Conservation (phyloP, 2,113 vertebrate genomes). For the Cynoglossus semilaevis region DNA sequence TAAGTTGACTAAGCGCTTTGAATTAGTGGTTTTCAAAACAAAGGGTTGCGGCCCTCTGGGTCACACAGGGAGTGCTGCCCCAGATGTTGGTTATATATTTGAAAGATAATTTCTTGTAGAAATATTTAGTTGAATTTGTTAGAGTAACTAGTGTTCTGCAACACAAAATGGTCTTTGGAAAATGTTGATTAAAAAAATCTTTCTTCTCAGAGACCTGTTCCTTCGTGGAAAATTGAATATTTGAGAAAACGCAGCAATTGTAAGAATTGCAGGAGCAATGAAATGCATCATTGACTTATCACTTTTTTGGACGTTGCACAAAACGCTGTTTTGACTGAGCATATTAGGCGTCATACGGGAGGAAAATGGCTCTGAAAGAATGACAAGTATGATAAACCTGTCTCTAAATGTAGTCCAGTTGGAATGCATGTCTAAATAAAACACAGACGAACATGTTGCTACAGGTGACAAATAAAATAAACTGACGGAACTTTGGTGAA, state of each 20-base stretch:
- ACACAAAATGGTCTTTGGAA: no score
- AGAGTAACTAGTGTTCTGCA: no score
- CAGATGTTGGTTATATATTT: no score
- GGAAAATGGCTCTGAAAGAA: constrained; percentile 61
- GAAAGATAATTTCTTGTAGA: no score
- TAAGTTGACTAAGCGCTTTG: not conserved
- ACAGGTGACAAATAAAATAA: constrained; percentile 74
- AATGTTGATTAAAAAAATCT: no score
- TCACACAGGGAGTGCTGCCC: no score
- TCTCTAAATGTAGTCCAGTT: constrained; percentile 60
- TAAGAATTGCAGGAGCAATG: constrained; percentile 32
- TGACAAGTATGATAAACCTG: constrained; percentile 69
- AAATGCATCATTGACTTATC: constrained; percentile 33
- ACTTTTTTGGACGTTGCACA: constrained; percentile 29
- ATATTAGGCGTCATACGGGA: constrained; percentile 62
- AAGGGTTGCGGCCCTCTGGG: no score
- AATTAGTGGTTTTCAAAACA: no score
- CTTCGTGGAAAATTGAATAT: not conserved
- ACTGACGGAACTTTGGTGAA: constrained; percentile 44
- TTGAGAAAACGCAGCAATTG: constrained; percentile 20
- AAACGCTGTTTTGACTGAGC: constrained; percentile 48
- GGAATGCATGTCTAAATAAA: constrained; percentile 68
- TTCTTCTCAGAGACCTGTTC: no score
- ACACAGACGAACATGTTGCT: constrained; percentile 65
- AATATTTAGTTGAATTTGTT: no score